A percentile compares a stretch with the other conserved stretches of the same genome.
Evolutionary conservation across 1,140 invertebrate genomes (phyloP).

Genomic region (Platyura marginata): DNA sequence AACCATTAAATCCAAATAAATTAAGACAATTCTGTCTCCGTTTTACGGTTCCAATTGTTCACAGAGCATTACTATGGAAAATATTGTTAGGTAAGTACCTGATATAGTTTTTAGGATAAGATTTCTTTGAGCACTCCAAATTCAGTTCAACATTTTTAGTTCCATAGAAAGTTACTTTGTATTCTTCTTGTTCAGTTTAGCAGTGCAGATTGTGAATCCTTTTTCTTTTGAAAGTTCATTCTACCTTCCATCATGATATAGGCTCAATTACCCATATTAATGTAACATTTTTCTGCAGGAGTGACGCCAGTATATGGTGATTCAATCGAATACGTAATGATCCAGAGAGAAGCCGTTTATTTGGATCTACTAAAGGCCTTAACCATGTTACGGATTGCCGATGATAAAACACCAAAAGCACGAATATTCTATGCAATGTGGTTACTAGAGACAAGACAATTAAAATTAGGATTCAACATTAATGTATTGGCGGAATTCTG

Average conservation of each 20-base stretch:
- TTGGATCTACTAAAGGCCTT: slow-evolving; percentile 53
- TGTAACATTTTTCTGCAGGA: slow-evolving; percentile 29
- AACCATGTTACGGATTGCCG: slow-evolving; percentile 38
- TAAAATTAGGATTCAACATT: slow-evolving; percentile 36
- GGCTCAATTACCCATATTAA: slow-evolving; percentile 2
- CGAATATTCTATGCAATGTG: slow-evolving; percentile 56
- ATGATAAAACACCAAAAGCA: slow-evolving; percentile 33
- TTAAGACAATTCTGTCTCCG: slow-evolving; percentile 67
- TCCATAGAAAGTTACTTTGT: too few species aligned
- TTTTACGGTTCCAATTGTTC: slow-evolving; percentile 63
- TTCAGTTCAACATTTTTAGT: too few species aligned
- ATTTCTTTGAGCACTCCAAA: too few species aligned
- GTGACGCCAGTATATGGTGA: slow-evolving; percentile 54
- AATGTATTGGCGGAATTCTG: slow-evolving; percentile 23
- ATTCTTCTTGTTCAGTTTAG: too few species aligned
- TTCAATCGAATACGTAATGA: slow-evolving; percentile 51
- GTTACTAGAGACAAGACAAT: slow-evolving; percentile 43
- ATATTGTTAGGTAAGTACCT: slow-evolving; percentile 52
- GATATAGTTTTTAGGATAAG: too few species aligned
- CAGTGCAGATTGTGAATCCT: too few species aligned
- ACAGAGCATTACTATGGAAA: slow-evolving; percentile 72
- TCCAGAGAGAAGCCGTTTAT: slow-evolving; percentile 52
- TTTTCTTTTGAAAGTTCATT: too few species aligned
- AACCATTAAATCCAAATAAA: slow-evolving; percentile 61
- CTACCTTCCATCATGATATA: slow-evolving; percentile 5